A percentile compares a stretch with the other conserved stretches of the same genome.
Conservation (phyloP, 2,888 invertebrate genomes). For the Trachelus iudaicus region DNA sequence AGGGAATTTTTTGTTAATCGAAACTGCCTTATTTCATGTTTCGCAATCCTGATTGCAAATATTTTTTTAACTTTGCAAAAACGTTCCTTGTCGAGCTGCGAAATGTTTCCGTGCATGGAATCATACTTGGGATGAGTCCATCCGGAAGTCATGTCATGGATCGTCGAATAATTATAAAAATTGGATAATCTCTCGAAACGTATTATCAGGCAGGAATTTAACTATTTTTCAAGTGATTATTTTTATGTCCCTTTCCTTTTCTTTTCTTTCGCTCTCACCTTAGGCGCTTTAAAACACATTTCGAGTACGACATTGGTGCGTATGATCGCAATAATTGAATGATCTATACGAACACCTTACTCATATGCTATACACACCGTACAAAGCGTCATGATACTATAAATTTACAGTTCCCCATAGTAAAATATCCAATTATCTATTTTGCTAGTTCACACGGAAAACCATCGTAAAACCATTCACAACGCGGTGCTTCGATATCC, state of each 20-base stretch:
- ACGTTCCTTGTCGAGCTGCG: not conserved
- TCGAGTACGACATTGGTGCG: not conserved
- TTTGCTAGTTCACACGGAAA: slow-evolving; percentile 49
- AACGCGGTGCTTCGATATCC: not conserved
- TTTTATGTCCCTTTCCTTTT: not conserved
- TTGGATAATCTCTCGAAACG: not conserved
- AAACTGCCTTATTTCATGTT: not conserved
- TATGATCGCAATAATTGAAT: not conserved
- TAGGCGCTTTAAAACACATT: not conserved
- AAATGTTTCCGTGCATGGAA: not conserved
- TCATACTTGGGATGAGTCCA: too few relatives aligned
- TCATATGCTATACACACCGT: slow-evolving; percentile 19
- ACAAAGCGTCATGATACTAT: slow-evolving; percentile 46
- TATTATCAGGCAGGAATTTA: slow-evolving; percentile 12
- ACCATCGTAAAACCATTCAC: slow-evolving; percentile 12
- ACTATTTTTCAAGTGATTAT: slow-evolving; percentile 8
- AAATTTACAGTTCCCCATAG: slow-evolving; percentile 51
- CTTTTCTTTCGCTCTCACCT: not conserved
- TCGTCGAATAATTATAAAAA: not conserved
- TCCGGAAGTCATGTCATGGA: not conserved
- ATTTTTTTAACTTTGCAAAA: not conserved
- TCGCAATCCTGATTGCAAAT: not conserved
- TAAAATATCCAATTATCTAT: slow-evolving; percentile 59
- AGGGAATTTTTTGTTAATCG: not conserved
- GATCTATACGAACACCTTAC: not conserved